Conservation (phyloP, 1,140 invertebrate species). For the Lasioglossum baleicum region DNA sequence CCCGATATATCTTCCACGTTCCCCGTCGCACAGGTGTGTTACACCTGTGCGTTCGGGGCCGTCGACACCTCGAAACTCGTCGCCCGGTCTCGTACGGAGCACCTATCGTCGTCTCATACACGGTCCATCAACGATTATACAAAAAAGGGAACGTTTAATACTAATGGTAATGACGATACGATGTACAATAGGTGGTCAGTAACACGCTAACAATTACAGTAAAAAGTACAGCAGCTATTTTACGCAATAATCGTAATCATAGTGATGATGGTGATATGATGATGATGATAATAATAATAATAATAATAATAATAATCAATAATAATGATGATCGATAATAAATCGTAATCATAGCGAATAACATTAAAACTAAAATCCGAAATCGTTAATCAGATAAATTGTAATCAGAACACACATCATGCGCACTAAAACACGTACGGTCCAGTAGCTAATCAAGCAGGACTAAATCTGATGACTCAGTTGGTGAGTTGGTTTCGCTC, state of each 20-base stretch:
- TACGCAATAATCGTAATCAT: conserved; percentile 12
- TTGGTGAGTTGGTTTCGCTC: conserved; percentile 29
- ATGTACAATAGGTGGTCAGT: conserved; percentile 17
- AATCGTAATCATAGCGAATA: too few species aligned
- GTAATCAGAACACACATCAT: conserved; percentile 75
- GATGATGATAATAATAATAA: conserved; percentile 42
- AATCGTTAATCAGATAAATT: conserved; percentile 56
- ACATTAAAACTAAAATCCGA: conserved; percentile 30
- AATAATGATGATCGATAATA: conserved; percentile 37
- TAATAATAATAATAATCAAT: conserved; percentile 49
- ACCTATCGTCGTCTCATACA: conserved; percentile 9
- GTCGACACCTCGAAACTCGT: not conserved
- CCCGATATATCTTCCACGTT: not conserved
- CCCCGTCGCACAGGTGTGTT: too few species aligned
- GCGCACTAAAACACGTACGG: conserved; percentile 75
- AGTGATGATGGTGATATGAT: conserved; percentile 38
- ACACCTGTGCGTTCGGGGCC: not conserved
- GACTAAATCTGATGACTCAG: conserved; percentile 62
- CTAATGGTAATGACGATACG: conserved; percentile 45
- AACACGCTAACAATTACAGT: conserved; percentile 26
- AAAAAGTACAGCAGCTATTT: conserved; percentile 38
- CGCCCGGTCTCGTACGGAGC: conserved; percentile 18
- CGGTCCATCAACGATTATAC: conserved; percentile 31
- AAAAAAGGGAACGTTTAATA: conserved; percentile 34
- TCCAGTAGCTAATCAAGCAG: conserved; percentile 73